Conservation (phyloP, 2,113 vertebrate species). For the Gobio gobio region DNA sequence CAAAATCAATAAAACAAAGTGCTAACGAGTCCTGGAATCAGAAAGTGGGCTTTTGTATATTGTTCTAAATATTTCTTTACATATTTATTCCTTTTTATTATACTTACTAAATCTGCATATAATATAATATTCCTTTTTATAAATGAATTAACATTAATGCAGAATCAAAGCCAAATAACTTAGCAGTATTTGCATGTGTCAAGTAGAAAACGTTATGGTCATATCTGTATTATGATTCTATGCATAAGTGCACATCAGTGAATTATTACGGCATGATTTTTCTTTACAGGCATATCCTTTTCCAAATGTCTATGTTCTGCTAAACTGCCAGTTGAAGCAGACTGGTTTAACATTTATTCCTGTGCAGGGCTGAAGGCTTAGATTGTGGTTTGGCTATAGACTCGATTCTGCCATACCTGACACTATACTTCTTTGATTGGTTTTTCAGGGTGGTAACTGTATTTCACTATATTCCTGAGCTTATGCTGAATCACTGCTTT, state of each 20-base stretch:
- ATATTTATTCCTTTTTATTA: background rate
- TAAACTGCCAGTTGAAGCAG: background rate
- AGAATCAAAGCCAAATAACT: background rate
- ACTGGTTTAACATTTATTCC: slow-evolving; percentile 33
- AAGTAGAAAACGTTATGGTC: background rate
- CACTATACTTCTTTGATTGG: slow-evolving; percentile 45
- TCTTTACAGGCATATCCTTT: slow-evolving; percentile 36
- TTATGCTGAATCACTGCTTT: slow-evolving; percentile 45
- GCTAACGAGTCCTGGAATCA: background rate
- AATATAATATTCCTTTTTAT: background rate
- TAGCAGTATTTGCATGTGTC: background rate
- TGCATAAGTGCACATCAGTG: background rate
- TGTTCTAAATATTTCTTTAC: background rate
- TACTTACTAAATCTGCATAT: background rate
- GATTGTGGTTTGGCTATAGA: slow-evolving; percentile 51
- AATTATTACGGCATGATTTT: background rate
- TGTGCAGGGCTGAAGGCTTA: slow-evolving; percentile 16
- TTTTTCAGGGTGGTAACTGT: slow-evolving; percentile 24
- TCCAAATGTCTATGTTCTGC: slow-evolving; percentile 8
- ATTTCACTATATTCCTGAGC: slow-evolving; percentile 42
- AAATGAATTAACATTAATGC: too few relatives aligned
- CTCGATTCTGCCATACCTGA: slow-evolving; percentile 36
- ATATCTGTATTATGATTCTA: background rate
- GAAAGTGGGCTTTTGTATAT: background rate
- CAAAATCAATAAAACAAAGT: slow-evolving; percentile 41